Conservation (phyloP, 2,888 invertebrate species). For the Lasius fuliginosus region DNA sequence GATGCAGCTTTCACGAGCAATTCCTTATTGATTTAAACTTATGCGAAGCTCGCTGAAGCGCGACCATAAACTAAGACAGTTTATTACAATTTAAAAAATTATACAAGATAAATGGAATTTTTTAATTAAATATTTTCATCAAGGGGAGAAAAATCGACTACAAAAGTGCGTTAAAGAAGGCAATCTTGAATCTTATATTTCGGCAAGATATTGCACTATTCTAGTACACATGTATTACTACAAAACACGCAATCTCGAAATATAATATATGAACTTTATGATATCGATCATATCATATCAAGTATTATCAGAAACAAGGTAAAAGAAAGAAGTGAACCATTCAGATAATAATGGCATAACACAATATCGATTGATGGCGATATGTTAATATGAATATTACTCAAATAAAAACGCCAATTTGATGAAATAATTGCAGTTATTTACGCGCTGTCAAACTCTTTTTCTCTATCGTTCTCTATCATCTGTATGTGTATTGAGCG, state of each 20-base stretch:
- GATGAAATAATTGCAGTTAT: background rate
- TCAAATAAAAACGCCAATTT: background rate
- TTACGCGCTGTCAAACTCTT: background rate
- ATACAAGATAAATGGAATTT: background rate
- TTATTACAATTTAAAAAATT: background rate
- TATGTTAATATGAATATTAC: constrained; percentile 4
- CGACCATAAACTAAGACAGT: background rate
- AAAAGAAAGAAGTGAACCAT: background rate
- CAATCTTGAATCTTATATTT: background rate
- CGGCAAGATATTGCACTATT: background rate
- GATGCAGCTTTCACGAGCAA: constrained; percentile 15
- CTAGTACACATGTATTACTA: background rate
- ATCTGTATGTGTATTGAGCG: background rate
- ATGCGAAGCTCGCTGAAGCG: background rate
- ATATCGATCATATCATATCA: background rate
- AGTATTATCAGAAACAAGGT: constrained; percentile 2
- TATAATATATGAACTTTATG: background rate
- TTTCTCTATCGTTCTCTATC: background rate
- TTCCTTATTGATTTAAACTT: background rate
- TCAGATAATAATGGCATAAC: background rate
- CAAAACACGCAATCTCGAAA: background rate
- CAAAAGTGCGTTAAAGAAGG: background rate
- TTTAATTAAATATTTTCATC: background rate
- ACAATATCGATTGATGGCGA: background rate
- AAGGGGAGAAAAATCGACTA: background rate